Evolutionary conservation across 1,140 invertebrate species (phyloP).

Genomic region (Lepidurus packardi): DNA sequence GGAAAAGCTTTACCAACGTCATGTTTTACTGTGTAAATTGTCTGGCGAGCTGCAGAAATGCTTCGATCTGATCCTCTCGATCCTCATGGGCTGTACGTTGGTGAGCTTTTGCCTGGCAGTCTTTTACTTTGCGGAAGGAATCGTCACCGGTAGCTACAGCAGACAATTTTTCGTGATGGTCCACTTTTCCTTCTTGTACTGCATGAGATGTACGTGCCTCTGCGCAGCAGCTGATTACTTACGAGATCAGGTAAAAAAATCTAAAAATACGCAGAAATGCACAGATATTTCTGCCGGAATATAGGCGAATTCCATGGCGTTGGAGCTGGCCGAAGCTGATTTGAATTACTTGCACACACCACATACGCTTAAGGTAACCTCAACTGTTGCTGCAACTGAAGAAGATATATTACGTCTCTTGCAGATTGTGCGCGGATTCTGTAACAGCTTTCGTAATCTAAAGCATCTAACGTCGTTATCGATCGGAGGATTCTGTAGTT

Average conservation of each 20-base stretch:
- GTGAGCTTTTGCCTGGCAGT: neutral
- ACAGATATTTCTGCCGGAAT: neutral
- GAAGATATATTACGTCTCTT: neutral
- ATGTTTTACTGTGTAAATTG: neutral
- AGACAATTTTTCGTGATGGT: neutral
- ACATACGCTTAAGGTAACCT: neutral
- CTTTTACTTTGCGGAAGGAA: neutral
- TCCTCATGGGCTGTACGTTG: neutral
- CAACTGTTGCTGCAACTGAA: neutral
- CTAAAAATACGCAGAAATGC: neutral
- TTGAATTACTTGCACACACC: neutral
- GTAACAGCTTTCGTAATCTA: neutral
- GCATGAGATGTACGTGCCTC: neutral
- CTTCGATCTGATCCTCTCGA: neutral
- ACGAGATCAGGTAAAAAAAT: neutral
- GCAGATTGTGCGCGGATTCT: neutral
- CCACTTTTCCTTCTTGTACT: neutral
- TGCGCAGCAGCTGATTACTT: neutral
- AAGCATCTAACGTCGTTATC: neutral
- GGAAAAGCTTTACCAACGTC: neutral
- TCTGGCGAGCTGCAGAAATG: neutral
- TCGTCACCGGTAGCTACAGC: neutral
- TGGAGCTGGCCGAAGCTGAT: neutral
- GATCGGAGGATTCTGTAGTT: neutral
- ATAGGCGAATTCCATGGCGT: neutral